Conservation (phyloP, 2,888 invertebrate genomes). For the Alloscopus bannaensis region DNA sequence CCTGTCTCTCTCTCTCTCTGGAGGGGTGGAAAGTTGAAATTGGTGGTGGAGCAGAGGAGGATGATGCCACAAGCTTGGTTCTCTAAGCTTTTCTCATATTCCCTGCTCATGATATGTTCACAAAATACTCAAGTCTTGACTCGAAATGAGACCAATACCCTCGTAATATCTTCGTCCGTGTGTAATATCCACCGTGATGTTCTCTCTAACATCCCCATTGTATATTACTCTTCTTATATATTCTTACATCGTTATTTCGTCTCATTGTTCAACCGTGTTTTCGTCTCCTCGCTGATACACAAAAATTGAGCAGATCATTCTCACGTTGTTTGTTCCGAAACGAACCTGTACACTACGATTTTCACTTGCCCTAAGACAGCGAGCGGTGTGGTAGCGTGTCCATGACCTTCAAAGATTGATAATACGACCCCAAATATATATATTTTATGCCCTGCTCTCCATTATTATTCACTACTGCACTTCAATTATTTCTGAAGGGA, state of each 20-base stretch:
- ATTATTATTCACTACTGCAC: constrained; percentile 48
- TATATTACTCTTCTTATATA: constrained; percentile 19
- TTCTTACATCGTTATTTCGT: constrained; percentile 17
- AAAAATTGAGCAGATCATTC: not conserved
- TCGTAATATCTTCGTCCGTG: not conserved
- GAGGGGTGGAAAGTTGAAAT: constrained; percentile 60
- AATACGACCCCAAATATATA: constrained; percentile 63
- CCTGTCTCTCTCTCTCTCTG: constrained; percentile 35
- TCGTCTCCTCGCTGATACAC: too few relatives aligned
- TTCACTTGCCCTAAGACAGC: not conserved
- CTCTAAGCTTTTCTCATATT: too few relatives aligned
- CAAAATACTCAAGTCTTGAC: too few relatives aligned
- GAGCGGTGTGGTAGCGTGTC: constrained; percentile 38
- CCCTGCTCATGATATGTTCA: too few relatives aligned
- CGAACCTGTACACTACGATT: too few relatives aligned
- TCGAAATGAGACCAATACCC: not conserved
- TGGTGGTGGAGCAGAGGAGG: too few relatives aligned
- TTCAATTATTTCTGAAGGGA: constrained; percentile 5
- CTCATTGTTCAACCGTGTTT: constrained; percentile 12
- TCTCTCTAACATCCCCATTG: constrained; percentile 19
- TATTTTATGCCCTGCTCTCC: constrained; percentile 56
- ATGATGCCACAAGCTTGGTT: too few relatives aligned
- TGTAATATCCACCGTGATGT: not conserved
- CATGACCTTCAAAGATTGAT: constrained; percentile 67
- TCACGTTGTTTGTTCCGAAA: not conserved